These are phyloP conservation scores for Teleiodes luculella DNA, from an alignment of 2,888 invertebrate genomes.

Conservation along the genomic window DNA sequence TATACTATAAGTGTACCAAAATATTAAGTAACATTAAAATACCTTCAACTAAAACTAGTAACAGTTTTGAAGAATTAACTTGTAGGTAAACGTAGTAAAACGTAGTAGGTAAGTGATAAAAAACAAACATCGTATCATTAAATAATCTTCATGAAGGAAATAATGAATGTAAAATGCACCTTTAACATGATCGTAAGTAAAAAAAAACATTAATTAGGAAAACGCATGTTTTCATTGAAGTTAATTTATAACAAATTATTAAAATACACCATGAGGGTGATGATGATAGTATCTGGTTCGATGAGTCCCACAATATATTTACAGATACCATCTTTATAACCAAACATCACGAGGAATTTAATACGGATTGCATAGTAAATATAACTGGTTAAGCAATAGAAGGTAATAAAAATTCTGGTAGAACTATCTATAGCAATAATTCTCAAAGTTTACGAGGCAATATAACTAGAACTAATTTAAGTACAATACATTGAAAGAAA, in stretches of 20 bases:
- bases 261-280: slow-evolving; percentile 4
- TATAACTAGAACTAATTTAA: no score
- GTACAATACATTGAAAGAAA: no score
- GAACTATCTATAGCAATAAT: no score
- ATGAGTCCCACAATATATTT: slow-evolving; percentile 26
- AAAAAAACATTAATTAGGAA: slow-evolving; percentile 7
- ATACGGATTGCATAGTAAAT: slow-evolving; percentile 25
- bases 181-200: not conserved
- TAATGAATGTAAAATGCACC: not conserved
- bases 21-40: no score
- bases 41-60: no score
- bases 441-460: no score
- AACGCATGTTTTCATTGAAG: slow-evolving; percentile 6
- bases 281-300: slow-evolving; percentile 5
- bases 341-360: slow-evolving; percentile 23
- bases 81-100: no score
- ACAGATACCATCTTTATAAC: slow-evolving; percentile 29
- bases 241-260: slow-evolving; percentile 15
- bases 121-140: no score
- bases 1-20: no score
- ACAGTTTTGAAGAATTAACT: no score
- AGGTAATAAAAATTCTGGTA: slow-evolving; percentile 36
- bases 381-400: slow-evolving; percentile 22
- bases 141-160: not conserved
- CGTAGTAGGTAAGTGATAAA: no score